Evolutionary conservation across 2,888 invertebrate genomes (phyloP), one percentile per base, ranked within the genome.

Genomic region (Tupiocoris notatus): DNA sequence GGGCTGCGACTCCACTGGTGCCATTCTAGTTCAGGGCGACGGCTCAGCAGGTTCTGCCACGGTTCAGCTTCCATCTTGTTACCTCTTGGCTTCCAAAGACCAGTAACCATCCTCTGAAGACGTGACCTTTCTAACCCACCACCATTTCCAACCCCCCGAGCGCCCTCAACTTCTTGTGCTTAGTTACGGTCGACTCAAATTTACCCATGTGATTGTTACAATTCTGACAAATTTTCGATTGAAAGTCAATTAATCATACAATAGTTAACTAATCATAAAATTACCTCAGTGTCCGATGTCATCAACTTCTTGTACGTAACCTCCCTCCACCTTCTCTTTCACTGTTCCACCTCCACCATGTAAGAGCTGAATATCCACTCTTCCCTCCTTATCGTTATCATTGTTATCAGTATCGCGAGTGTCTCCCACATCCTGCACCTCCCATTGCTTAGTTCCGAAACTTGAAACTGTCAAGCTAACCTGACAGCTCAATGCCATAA

Each of bases 21-120:
- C 81, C 82, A 82, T 82, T 82, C 82, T 81, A 81, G 81, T 81
- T 79, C 79, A 79, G 81, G 79, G 75, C 80, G 79, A 71, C 74
- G 59, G 62, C 76, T 62, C 59, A 74, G 62, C 70, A 70, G 79
- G 73, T 70, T 71, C 71, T 78, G 20, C 25, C 62, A 39, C 39
- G 20, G 56, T 25, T 39, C 39, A 39, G 39, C 39, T 39, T 39
- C n/a, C n/a, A 39, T 3, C 39, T 12, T 16, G 25, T 12, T 12
- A 39, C 39, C 39, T 39, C 39, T 39, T 39, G 12, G 39, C 39
- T 39, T 12, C 39, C 62, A 20, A 58, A 70, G 57, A 24, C 58
- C 66, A 64, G 20, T 39, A 9, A 58, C 18, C 54, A 24, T 24
- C 66, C 9, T 25, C 21, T 17, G 21, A 20, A 20, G 1, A 18